phyloP scores from a whole-genome alignment of 2,888 invertebrate species.

The Phytoseiulus persimilis region DNA sequence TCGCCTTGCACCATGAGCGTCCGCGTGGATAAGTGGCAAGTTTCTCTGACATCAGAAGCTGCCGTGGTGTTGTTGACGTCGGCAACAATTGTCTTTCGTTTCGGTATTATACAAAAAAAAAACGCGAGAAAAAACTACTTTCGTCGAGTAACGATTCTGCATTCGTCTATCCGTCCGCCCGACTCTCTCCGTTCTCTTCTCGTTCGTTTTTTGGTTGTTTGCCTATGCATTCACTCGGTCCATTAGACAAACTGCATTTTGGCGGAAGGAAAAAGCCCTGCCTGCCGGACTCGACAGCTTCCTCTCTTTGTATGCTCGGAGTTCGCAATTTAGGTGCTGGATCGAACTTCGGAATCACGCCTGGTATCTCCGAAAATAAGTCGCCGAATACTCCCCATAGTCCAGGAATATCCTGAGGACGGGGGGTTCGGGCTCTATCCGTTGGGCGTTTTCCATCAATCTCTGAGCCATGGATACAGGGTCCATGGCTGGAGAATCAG shows the following conservation, averaged over 20 bases:
- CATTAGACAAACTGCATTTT: background rate
- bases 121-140: background rate
- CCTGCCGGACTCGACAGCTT: background rate
- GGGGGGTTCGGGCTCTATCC: too few relatives aligned
- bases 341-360: too few relatives aligned
- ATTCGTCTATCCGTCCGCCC: background rate
- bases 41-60: background rate
- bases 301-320: too few relatives aligned
- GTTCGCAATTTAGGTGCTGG: too few relatives aligned
- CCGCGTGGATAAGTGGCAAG: background rate
- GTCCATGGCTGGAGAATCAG: too few relatives aligned
- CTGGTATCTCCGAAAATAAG: too few relatives aligned
- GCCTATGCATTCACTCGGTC: background rate
- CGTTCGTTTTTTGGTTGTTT: background rate
- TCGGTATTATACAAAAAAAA: background rate
- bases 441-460: too few relatives aligned
- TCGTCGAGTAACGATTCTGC: background rate
- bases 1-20: background rate
- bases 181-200: background rate
- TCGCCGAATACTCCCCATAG: too few relatives aligned
- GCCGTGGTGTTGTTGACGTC: background rate
- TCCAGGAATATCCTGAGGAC: too few relatives aligned
- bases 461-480: too few relatives aligned
- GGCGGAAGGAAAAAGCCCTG: background rate
- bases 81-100: slow-evolving; percentile 5